Base-by-base conservation (phyloP, 2,888 invertebrate genomes). In the Rapana venosa region DNA sequence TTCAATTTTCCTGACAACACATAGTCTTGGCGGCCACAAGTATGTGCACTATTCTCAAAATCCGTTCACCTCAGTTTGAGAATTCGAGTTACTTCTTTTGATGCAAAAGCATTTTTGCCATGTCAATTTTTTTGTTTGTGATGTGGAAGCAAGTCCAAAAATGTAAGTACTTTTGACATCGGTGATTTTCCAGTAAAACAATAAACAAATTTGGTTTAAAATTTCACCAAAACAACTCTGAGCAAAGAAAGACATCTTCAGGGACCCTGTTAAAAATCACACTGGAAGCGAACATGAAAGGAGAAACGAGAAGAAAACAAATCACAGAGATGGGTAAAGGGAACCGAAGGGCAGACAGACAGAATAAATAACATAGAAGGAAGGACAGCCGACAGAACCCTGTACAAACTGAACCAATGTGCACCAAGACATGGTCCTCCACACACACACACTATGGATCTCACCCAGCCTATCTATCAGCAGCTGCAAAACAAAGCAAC, bases 221-320 rank as follows among this genome's bases (percentile, higher is more conserved):
- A 47, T 47, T 74, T n/a, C 74, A 74, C 30, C 26, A 1, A 26
- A 74, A 74, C n/a, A n/a, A n/a, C 74, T 5, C 11, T n/a, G n/a
- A 74, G 26, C 8, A 32, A 79, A 79, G 32, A n/a, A 36, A 22
- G 36, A 47, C 81, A 47, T 1, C 32, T 22, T 22, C 26, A 30
- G 17, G 36, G 36, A 83, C 81, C 81, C 81, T 83, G 81, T 83
- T 83, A 83, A 74, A 74, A 83, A 83, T 83, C 81, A 83, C 81
- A 83, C 22, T 22, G 22, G 11, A 32, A 36, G 47, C 47, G 47
- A 15, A 66, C 17, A 66, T 66, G 20, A 66, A 17, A 66, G 30
- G 30, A 83, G 22, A 79, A 32, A 35, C 1, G 22, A 74, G 26
- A 74, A n/a, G 13, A n/a, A 74, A 74, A 79, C 13, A 32, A 79